Conservation (phyloP, 2,113 vertebrate genomes). For the Scalopus aquaticus region DNA sequence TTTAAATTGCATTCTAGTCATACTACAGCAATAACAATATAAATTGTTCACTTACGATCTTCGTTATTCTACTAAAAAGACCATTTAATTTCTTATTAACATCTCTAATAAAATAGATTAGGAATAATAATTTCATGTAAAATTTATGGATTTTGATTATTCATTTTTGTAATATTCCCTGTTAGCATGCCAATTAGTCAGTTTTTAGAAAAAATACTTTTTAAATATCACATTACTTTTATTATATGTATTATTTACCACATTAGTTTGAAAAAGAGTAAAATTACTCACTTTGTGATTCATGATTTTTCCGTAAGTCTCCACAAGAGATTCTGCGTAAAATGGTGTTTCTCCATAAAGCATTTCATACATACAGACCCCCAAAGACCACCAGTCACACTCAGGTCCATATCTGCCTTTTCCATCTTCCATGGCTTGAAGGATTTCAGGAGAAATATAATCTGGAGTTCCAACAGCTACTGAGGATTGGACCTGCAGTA, state of each 20-base stretch:
- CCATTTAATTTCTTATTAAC: background rate
- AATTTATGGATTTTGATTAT: constrained; percentile 28
- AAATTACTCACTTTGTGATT: constrained; percentile 96
- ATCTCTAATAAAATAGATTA: constrained; percentile 45
- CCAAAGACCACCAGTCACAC: constrained; percentile 99
- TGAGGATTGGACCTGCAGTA: constrained; percentile 95
- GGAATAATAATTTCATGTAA: background rate
- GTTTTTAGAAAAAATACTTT: constrained; percentile 31
- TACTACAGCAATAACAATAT: background rate
- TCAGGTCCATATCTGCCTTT: constrained; percentile 98
- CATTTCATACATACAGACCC: constrained; percentile 99
- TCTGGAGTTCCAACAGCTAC: constrained; percentile 99
- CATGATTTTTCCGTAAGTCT: constrained; percentile 99
- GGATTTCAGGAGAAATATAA: constrained; percentile 99
- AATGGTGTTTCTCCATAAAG: constrained; percentile 99
- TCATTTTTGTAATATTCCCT: background rate
- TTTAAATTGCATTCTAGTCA: background rate
- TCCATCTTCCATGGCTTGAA: constrained; percentile 99
- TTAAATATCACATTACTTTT: constrained; percentile 18
- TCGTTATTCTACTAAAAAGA: background rate
- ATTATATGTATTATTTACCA: constrained; percentile 38
- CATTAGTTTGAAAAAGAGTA: constrained; percentile 57
- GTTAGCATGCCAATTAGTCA: background rate
- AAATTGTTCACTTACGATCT: background rate
- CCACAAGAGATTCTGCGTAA: constrained; percentile 98